Base-by-base conservation (phyloP, 1,140 invertebrate genomes). In the Nephila pilipes region DNA sequence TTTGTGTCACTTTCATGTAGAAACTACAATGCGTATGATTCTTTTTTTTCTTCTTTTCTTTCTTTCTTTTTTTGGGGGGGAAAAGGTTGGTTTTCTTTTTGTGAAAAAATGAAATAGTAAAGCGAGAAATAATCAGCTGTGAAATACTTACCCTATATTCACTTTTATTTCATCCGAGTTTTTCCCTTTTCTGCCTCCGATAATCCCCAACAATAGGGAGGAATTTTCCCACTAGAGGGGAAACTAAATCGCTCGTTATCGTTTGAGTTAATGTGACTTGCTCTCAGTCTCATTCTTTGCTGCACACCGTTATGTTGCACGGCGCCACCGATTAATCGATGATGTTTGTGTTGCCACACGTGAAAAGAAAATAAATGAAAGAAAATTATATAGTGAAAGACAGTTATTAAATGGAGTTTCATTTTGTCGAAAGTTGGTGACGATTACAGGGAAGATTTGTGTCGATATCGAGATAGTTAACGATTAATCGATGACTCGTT, bases 231-330 rank as follows among this genome's bases (percentile, higher is more conserved):
- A 36, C 88, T 80, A 57, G 54, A 80, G 88, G 88, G 88, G 32
- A 90, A 90, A 88, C 38, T 75, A 60, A 69, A 87, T 69, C 85
- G n/a, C 85, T 80, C 69, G 38, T 80, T 90, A 90, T 90, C 88
- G 54, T 90, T 57, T 90, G 46, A 90, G 88, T 90, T 90, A 90
- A 90, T 90, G 54, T 80, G 65, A 80, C 46, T 65, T 18, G 32
- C 18, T 55, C 69, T 90, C 88, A 80, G 65, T 90, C 55, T 57
- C 29, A 79, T 80, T 57, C 88, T 32, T 57, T 58, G 38, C 65
- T n/a, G 88, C 38, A 90, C 55, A 18, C 88, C 69, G 88, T 80
- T 90, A 90, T 58, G 54, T 57, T 36, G 57, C n/a, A n/a, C n/a
- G 80, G 22, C 80, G 69, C 46, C 32, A 87, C 29, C 85, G 58